These are phyloP conservation scores for Helostoma temminkii DNA, from an alignment of 2,797 vertebrate species.

Conservation along the genomic window DNA sequence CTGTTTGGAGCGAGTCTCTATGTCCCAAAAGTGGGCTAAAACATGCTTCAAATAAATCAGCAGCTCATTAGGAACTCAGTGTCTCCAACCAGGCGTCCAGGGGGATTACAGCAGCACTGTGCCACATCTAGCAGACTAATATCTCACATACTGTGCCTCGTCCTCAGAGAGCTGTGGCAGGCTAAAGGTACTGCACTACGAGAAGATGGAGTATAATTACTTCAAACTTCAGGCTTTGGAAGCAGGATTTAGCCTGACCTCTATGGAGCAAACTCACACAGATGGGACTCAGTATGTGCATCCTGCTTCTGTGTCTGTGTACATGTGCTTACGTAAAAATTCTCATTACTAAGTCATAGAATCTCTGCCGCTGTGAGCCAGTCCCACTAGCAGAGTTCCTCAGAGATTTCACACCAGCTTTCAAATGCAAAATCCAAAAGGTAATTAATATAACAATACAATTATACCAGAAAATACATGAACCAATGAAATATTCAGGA, in stretches of 20 bases:
- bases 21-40: constrained; percentile 71
- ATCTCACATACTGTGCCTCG: constrained; percentile 51
- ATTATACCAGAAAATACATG: constrained; percentile 49
- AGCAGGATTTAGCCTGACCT: constrained; percentile 34
- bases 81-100: constrained; percentile 46
- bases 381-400: constrained; percentile 36
- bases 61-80: constrained; percentile 67
- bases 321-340: constrained; percentile 35
- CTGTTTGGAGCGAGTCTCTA: constrained; percentile 57
- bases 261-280: constrained; percentile 35
- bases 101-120: constrained; percentile 50
- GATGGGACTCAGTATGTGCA: constrained; percentile 20
- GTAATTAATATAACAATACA: constrained; percentile 42
- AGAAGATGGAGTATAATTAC: constrained; percentile 61
- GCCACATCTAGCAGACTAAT: constrained; percentile 44
- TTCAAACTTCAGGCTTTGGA: constrained; percentile 40
- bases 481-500: constrained; percentile 55
- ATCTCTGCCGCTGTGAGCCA: constrained; percentile 18
- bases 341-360: constrained; percentile 32
- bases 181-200: constrained; percentile 42
- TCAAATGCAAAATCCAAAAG: constrained; percentile 52
- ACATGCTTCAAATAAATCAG: constrained; percentile 77
- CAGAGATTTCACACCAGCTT: constrained; percentile 40
- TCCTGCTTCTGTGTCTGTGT: not conserved
- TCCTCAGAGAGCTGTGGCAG: constrained; percentile 41